phyloP scores from a whole-genome alignment of 1,140 invertebrate genomes.

The fruit fly (Drosophila melanogaster) region DNA sequence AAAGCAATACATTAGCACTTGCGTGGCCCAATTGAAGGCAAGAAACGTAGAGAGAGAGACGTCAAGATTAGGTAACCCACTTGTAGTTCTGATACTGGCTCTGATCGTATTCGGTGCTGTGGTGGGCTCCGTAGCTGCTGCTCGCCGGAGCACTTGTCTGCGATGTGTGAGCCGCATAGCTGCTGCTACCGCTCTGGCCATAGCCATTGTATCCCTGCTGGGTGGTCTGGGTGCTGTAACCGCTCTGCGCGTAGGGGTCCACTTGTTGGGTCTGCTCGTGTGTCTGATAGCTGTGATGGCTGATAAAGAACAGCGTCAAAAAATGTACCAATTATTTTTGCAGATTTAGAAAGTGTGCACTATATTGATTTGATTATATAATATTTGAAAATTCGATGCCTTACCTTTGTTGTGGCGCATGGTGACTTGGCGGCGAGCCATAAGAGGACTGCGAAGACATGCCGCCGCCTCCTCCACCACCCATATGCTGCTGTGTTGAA shows the following conservation, averaged over 20 bases:
- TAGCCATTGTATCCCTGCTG: conserved; percentile 80
- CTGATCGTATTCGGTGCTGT: conserved; percentile 76
- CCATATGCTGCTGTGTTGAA: conserved; percentile 67
- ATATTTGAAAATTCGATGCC: too few relatives aligned
- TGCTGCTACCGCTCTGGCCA: conserved; percentile 65
- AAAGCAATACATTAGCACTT: conserved; percentile 9
- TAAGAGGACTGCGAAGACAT: conserved; percentile 62
- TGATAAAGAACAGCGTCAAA: conserved; percentile 9
- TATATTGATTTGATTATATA: too few relatives aligned
- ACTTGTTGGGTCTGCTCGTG: conserved; percentile 80
- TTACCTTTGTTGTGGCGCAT: conserved; percentile 74
- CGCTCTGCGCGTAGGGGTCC: conserved; percentile 78
- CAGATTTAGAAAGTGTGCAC: background rate
- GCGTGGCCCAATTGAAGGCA: background rate
- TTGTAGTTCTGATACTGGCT: conserved; percentile 81
- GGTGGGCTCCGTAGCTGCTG: conserved; percentile 67
- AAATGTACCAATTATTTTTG: background rate
- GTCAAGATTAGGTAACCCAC: conserved; percentile 41
- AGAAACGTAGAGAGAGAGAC: background rate
- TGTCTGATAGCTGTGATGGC: conserved; percentile 76
- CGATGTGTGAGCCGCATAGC: conserved; percentile 65
- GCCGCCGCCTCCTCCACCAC: conserved; percentile 43
- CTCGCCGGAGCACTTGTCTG: conserved; percentile 64
- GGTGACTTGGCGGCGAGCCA: conserved; percentile 69
- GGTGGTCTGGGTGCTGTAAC: conserved; percentile 64